Percentiles rank a stretch among this genome's conserved stretches.
Conservation (phyloP, 1,140 invertebrate genomes). For the Chironomus striatipennis region DNA sequence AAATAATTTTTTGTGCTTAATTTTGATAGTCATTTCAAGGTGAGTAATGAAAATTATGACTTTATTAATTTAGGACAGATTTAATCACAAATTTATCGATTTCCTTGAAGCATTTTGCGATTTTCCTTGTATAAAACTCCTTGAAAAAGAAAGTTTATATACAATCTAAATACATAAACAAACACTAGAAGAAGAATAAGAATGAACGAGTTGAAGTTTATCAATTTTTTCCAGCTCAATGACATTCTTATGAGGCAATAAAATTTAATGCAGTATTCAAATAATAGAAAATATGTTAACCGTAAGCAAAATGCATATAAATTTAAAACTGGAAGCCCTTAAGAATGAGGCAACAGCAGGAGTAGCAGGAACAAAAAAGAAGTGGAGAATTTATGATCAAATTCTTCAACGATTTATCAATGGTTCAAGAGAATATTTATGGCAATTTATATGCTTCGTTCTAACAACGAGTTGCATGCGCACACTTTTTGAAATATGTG, state of each 20-base stretch:
- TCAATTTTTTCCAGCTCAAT: neutral
- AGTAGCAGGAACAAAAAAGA: neutral
- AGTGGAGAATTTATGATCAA: neutral
- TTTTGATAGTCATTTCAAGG: too few relatives aligned
- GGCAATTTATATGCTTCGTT: too few relatives aligned
- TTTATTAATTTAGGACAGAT: neutral
- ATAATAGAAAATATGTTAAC: neutral
- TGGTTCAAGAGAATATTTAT: neutral
- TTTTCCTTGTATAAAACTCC: neutral
- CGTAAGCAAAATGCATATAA: slow-evolving; percentile 9
- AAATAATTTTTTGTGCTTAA: too few relatives aligned
- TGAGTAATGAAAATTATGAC: neutral
- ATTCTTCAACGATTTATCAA: neutral
- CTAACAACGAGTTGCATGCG: neutral
- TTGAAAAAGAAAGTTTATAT: too few relatives aligned
- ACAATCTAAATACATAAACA: too few relatives aligned
- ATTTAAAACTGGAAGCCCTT: neutral
- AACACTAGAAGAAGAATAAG: too few relatives aligned
- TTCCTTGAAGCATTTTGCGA: neutral
- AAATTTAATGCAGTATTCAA: neutral
- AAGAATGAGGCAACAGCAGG: neutral
- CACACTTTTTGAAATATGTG: neutral
- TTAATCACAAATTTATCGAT: neutral
- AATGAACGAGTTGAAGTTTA: neutral
- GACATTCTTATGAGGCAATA: neutral